phyloP scores from a whole-genome alignment of 2,113 vertebrate genomes.

The Catharus fuscescens region DNA sequence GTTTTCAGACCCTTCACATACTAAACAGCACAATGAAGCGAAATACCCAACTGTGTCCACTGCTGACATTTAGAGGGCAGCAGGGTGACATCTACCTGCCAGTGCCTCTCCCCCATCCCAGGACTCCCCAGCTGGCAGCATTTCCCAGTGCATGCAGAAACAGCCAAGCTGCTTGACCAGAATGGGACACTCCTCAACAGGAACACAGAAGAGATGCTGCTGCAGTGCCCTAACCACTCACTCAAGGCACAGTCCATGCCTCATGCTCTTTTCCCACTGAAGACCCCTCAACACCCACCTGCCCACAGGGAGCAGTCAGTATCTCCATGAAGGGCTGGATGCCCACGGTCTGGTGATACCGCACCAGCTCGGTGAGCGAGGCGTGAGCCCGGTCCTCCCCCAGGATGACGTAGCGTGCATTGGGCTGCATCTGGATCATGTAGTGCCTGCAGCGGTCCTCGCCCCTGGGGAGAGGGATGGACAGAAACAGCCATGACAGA shows the following conservation, averaged over 20 bases:
- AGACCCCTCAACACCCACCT: constrained; percentile 6
- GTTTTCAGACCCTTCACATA: neutral
- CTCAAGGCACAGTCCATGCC: neutral
- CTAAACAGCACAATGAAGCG: neutral
- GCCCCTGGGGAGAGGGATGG: constrained; percentile 33
- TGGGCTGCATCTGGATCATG: constrained; percentile 77
- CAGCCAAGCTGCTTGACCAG: neutral
- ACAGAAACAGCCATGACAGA: accelerated
- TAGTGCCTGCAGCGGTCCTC: constrained; percentile 74
- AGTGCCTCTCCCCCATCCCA: neutral
- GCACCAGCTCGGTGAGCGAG: constrained; percentile 67
- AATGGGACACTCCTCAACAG: accelerated
- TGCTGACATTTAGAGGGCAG: neutral
- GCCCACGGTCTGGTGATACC: constrained; percentile 67
- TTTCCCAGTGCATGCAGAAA: neutral
- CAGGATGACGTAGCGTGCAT: constrained; percentile 75
- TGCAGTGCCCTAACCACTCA: accelerated
- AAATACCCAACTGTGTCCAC: neutral
- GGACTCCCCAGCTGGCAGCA: neutral
- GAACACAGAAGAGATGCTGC: neutral
- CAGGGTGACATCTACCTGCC: accelerated
- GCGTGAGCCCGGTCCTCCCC: constrained; percentile 76
- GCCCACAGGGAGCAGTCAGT: constrained; percentile 72
- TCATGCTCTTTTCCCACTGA: neutral
- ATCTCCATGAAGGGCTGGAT: constrained; percentile 77